A percentile compares a stretch with the other conserved stretches of the same genome.
phyloP scores from a whole-genome alignment of 2,797 vertebrate genomes.

The Melanotaenia pygmaea region DNA sequence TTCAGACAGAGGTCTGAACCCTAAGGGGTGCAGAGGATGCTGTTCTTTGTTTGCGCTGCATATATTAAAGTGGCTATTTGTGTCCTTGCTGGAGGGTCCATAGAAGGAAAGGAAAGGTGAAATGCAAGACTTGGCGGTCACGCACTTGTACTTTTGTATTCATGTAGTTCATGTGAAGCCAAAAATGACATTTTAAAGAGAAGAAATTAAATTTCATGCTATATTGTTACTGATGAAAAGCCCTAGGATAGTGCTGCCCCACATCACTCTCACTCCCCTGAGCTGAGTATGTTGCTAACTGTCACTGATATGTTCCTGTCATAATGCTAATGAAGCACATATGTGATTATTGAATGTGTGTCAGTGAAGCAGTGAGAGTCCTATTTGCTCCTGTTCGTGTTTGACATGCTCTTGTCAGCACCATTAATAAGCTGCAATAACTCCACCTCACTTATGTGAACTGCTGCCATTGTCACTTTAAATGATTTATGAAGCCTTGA shows the following conservation, averaged over 20 bases:
- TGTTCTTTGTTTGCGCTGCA: slow-evolving; percentile 62
- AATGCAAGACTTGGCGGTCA: slow-evolving; percentile 21
- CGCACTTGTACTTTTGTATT: slow-evolving; percentile 7
- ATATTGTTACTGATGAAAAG: not conserved
- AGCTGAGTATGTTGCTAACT: slow-evolving; percentile 36
- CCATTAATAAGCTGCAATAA: slow-evolving; percentile 63
- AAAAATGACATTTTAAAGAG: slow-evolving; percentile 1
- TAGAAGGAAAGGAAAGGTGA: slow-evolving; percentile 45
- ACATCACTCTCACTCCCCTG: not conserved
- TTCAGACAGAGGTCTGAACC: slow-evolving; percentile 64
- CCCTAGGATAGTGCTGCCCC: not conserved
- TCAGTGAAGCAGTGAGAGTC: slow-evolving; percentile 44
- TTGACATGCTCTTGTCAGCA: slow-evolving; percentile 69
- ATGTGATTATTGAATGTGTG: slow-evolving; percentile 60
- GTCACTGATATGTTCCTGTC: slow-evolving; percentile 58
- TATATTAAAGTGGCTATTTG: slow-evolving; percentile 66
- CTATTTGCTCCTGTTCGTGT: slow-evolving; percentile 54
- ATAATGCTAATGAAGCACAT: slow-evolving; percentile 68
- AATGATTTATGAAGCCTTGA: slow-evolving; percentile 62
- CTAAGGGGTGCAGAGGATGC: slow-evolving; percentile 54
- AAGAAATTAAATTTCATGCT: not conserved
- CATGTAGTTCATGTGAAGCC: not conserved
- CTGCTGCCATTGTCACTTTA: slow-evolving; percentile 42
- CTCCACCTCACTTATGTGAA: slow-evolving; percentile 45
- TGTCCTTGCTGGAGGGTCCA: slow-evolving; percentile 63